These are phyloP conservation scores for Tupiocoris notatus DNA, from an alignment of 2,888 invertebrate genomes.

Conservation along the genomic window DNA sequence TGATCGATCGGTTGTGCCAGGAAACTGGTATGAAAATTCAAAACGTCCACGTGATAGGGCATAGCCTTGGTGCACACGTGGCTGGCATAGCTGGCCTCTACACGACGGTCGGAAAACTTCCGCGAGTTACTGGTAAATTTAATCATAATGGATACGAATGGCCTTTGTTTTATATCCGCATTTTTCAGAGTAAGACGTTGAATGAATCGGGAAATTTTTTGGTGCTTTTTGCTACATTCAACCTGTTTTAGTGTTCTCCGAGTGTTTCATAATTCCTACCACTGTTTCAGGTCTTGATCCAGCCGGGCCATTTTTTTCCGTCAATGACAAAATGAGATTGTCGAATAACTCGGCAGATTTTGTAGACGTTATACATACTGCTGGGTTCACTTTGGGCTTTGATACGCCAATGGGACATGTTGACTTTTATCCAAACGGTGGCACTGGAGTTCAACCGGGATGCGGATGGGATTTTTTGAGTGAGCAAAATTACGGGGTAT, in stretches of 20 bases:
- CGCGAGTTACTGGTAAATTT: constrained; percentile 15
- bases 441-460: constrained; percentile 63
- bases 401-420: constrained; percentile 65
- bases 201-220: no score
- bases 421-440: constrained; percentile 73
- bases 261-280: neutral
- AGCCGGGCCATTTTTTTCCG: constrained; percentile 72
- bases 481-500: neutral
- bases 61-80: constrained; percentile 46
- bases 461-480: constrained; percentile 56
- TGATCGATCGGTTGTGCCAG: constrained; percentile 25
- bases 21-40: constrained; percentile 2
- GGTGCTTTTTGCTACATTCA: no score
- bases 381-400: constrained; percentile 66
- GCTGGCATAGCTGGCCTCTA: constrained; percentile 59
- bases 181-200: no score
- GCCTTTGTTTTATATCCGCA: no score
- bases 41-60: constrained; percentile 44
- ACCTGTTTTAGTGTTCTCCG: no score
- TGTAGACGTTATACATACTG: constrained; percentile 72
- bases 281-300: constrained; percentile 70
- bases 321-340: constrained; percentile 53
- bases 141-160: no score
- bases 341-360: constrained; percentile 64
- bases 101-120: constrained; percentile 11